Evolutionary conservation across 2,113 vertebrate genomes (phyloP).

Genomic region (Probosciger aterrimus): DNA sequence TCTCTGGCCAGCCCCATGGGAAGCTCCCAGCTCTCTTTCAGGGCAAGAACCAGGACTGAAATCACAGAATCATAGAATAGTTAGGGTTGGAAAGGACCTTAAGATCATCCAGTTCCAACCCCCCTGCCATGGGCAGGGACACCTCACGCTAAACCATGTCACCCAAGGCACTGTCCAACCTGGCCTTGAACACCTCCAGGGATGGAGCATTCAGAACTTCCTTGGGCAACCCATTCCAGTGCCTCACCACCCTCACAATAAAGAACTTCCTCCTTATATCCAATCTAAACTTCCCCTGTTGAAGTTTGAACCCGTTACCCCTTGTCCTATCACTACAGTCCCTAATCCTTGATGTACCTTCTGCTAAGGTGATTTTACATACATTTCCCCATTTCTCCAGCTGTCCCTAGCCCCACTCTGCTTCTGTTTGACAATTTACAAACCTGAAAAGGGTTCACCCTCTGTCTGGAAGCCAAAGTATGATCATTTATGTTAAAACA

Average conservation of each 20-base stretch:
- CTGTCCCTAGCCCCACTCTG: not conserved
- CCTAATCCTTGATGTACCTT: not conserved
- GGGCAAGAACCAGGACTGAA: not conserved
- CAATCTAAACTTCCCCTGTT: not conserved
- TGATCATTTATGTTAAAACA: not conserved
- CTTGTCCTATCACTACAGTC: not conserved
- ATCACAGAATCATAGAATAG: not conserved
- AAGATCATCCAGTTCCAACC: not conserved
- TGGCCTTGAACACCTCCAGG: no score
- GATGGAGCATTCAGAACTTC: no score
- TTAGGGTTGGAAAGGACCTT: not conserved
- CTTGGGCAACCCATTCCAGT: no score
- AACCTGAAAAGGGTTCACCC: not conserved
- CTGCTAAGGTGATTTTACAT: not conserved
- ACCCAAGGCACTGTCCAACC: no score
- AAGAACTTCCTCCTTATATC: not conserved
- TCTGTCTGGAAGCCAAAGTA: not conserved
- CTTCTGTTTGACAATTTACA: not conserved
- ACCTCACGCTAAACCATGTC: not conserved
- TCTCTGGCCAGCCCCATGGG: accelerated
- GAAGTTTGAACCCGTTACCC: not conserved
- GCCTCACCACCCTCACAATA: no score
- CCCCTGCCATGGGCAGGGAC: not conserved
- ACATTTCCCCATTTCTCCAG: not conserved
- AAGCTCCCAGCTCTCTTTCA: not conserved